Base-by-base conservation (phyloP, 2,797 vertebrate genomes). In the Aphelocoma californica region DNA sequence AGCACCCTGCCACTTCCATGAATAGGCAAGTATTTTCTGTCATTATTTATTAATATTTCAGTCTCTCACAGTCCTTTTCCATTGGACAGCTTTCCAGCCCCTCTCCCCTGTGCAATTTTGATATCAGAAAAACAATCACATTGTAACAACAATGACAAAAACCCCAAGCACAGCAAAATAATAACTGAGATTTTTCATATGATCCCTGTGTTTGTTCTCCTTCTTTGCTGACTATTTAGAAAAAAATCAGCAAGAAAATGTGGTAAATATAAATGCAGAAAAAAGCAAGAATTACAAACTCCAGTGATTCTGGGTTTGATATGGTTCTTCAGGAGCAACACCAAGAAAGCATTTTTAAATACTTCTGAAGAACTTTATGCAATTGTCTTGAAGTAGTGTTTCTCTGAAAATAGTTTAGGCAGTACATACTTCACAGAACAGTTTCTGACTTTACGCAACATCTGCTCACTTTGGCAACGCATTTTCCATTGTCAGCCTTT, bases 51-150 rank as follows among this genome's bases (percentile, higher is more conserved):
- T 48, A 48, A 47, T 50, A 18, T 34, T 78, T 62, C 34, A 21
- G 42, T 26, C 34, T 86, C 34, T 56, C 40, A 34, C 17, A 18
- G 31, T 32, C 20, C 9, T 60, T 73, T 60, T 88, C 45, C 2
- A 1, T 12, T 0, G 0, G 44, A 45, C 18, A 64, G 4, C 15
- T 45, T 40, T 54, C 29, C 17, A 84, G 17, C 14, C 8, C 5
- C 28, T 48, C 14, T 25, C 62, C 17, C 21, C 12, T 47, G 31
- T 25, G 2, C 6, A 18, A 7, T 51, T 81, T 89, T 32, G 12
- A 32, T 69, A 50, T 13, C 26, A 70, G 24, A 79, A 81, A 71
- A 83, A 7, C 4, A 65, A 61, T 31, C 0, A 3, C 2, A 1
- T 32, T 79, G 15, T 42, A 78, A 81, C 18, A 15, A 10, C 10